Base-by-base conservation (phyloP, 2,113 vertebrate genomes). In the Polyodon spathula region DNA sequence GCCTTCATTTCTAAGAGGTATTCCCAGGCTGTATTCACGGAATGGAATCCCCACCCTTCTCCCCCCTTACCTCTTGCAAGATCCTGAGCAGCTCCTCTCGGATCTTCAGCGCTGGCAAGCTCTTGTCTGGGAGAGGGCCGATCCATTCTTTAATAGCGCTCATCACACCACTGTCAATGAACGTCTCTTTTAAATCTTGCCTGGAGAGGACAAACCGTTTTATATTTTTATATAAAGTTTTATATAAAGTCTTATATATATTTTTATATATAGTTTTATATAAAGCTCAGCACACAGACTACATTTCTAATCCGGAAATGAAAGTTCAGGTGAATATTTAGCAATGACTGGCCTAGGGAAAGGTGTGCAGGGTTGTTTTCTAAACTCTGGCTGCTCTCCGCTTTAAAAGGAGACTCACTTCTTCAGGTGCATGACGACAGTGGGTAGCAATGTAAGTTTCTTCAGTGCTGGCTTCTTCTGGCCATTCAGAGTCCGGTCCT, bases 101-200 rank as follows among this genome's bases (percentile, higher is more conserved):
- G 78, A 99, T 98, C 67, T 91, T 88, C 1, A 98, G 81, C 0
- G 95, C 94, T 0, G 96, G 96, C 40, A 99, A 87, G 42, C 95
- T 98, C 68, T 93, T 88, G 66, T 99, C 96, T 1, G 96, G 96
- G 0, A 99, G 85, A 58, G 96, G 96, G 56, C 94, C 92, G 79
- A 99, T 96, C 96, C 96, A 99, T 65, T 98, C 96, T 75, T 97
- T 97, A 60, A 99, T 99, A 61, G 96, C 96, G 40, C 89, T 88
- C 95, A 99, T 98, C 66, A 98, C 95, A 0, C 96, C 96, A n/a
- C 95, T 97, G 74, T 99, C 96, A 44, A 99, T 99, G 65, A 99
- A 99, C 7, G 96, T 97, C 72, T 99, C 96, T 80, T 98, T 98
- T 69, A 99, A 70, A 75, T 99, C 96, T 73, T 99, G 96, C 62